These are phyloP conservation scores for Ceyx melanurus DNA, from an alignment of 2,113 vertebrate genomes.

Conservation along the genomic window DNA sequence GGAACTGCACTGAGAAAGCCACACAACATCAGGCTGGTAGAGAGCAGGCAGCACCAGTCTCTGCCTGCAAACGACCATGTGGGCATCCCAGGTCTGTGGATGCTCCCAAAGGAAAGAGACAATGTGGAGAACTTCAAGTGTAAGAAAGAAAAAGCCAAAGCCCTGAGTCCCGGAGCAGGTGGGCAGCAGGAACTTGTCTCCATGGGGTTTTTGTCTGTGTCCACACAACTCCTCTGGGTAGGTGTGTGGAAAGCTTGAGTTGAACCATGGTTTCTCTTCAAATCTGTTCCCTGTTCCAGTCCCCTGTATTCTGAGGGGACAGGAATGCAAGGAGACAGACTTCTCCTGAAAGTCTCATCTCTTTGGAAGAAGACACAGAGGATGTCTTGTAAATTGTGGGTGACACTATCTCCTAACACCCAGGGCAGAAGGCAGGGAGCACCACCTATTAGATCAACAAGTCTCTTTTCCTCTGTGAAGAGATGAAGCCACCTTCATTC, in stretches of 20 bases:
- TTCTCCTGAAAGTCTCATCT: background rate
- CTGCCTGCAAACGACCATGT: background rate
- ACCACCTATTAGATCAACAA: background rate
- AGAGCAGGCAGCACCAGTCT: background rate
- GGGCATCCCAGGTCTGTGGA: fast-evolving
- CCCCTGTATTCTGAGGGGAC: background rate
- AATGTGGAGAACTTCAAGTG: background rate
- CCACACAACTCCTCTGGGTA: fast-evolving
- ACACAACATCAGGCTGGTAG: background rate
- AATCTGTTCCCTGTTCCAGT: background rate
- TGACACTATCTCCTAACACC: background rate
- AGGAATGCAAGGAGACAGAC: background rate
- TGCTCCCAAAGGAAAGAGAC: background rate
- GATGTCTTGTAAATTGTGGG: background rate
- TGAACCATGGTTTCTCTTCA: background rate
- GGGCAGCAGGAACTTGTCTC: background rate
- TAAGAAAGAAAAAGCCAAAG: background rate
- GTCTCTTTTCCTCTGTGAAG: background rate
- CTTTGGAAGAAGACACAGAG: background rate
- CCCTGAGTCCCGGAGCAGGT: background rate
- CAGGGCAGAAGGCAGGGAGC: background rate
- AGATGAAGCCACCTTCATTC: fast-evolving
- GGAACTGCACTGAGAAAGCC: background rate
- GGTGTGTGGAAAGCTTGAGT: fast-evolving
- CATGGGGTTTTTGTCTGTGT: fast-evolving